These are phyloP conservation scores for Drosophila neutralis DNA, from an alignment of 2,888 invertebrate species.

Conservation along the genomic window DNA sequence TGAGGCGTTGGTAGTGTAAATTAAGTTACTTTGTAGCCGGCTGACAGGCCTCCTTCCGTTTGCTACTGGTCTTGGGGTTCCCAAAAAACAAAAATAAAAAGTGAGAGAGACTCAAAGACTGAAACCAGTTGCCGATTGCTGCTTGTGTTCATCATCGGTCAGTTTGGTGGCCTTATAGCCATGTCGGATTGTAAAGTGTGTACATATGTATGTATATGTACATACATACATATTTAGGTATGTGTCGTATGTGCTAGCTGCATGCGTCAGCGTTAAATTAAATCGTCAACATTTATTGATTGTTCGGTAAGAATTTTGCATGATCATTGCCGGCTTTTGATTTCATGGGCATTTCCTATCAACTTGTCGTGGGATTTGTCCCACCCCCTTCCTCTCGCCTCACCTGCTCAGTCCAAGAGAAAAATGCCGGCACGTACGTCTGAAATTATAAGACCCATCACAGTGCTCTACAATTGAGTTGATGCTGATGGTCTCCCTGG, in stretches of 20 bases:
- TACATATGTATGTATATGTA: neutral
- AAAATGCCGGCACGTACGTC: slow-evolving; percentile 72
- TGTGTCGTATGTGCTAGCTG: slow-evolving; percentile 33
- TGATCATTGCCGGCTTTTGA: slow-evolving; percentile 77
- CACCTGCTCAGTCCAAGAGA: neutral
- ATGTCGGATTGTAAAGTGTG: slow-evolving; percentile 33
- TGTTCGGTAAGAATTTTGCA: slow-evolving; percentile 68
- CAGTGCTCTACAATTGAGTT: slow-evolving; percentile 10
- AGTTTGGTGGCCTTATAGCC: slow-evolving; percentile 43
- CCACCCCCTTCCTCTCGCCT: neutral
- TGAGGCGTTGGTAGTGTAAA: slow-evolving; percentile 63
- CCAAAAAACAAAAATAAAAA: slow-evolving; percentile 22
- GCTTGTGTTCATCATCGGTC: slow-evolving; percentile 45
- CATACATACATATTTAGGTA: slow-evolving; percentile 8
- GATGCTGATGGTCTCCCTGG: neutral
- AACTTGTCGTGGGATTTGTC: slow-evolving; percentile 62
- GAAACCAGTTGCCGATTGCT: slow-evolving; percentile 55
- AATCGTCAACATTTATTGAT: slow-evolving; percentile 80
- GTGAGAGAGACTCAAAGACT: slow-evolving; percentile 15
- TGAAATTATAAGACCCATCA: slow-evolving; percentile 54
- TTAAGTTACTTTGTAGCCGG: slow-evolving; percentile 76
- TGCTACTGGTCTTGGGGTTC: slow-evolving; percentile 72
- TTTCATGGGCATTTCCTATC: slow-evolving; percentile 70
- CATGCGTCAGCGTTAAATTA: slow-evolving; percentile 78
- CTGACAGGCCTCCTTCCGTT: slow-evolving; percentile 67